Conservation (phyloP, 2,113 vertebrate species). For the Xenopus laevis region DNA sequence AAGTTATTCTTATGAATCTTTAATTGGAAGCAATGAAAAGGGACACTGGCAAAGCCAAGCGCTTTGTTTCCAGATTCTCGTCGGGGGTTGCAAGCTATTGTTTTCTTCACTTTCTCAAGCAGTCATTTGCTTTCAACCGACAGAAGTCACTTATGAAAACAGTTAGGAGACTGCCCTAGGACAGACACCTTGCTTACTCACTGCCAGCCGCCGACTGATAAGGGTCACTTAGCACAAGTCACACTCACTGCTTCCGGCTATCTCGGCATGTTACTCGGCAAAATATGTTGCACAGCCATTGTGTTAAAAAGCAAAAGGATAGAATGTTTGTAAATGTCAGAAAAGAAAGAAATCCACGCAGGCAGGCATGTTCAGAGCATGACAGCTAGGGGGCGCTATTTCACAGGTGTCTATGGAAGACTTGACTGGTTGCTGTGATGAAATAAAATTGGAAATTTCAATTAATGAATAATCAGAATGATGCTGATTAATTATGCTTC, state of each 20-base stretch:
- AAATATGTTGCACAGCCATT: no score
- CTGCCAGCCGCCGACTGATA: slow-evolving; percentile 57
- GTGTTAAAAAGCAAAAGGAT: no score
- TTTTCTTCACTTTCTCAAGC: slow-evolving; percentile 61
- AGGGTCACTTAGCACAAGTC: slow-evolving; percentile 57
- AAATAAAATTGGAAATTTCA: no score
- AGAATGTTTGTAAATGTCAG: no score
- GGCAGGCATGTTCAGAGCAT: no score
- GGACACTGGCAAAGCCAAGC: slow-evolving; percentile 63
- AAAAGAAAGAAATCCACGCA: no score
- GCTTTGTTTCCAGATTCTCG: slow-evolving; percentile 67
- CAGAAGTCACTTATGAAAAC: slow-evolving; percentile 65
- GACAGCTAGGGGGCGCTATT: no score
- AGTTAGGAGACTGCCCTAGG: slow-evolving; percentile 63
- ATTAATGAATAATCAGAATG: no score
- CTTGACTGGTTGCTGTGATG: no score
- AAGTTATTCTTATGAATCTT: slow-evolving; percentile 80
- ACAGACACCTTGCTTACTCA: slow-evolving; percentile 54
- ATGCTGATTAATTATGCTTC: no score
- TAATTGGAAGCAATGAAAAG: slow-evolving; percentile 77
- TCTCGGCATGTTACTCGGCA: not conserved
- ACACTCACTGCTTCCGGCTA: slow-evolving; percentile 43
- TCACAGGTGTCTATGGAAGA: no score
- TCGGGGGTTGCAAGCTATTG: slow-evolving; percentile 53
- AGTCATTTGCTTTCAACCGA: slow-evolving; percentile 67